Percentiles rank a stretch among this genome's conserved stretches.
phyloP scores from a whole-genome alignment of 2,888 invertebrate genomes.

The Oscheius myriophilus region DNA sequence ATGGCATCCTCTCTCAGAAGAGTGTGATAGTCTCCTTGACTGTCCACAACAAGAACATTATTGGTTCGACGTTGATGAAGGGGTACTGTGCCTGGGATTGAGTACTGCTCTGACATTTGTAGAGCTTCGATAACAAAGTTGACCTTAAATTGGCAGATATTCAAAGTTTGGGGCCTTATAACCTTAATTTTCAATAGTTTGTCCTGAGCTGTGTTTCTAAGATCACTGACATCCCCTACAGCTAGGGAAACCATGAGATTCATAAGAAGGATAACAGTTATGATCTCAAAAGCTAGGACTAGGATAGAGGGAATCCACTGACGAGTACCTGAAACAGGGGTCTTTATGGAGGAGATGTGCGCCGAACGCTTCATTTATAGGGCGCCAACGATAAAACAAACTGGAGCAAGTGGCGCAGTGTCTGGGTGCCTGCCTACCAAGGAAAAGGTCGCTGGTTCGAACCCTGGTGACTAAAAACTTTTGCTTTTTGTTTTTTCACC shows the following conservation, averaged over 20 bases:
- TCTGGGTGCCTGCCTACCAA: no score
- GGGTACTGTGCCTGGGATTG: slow-evolving; percentile 29
- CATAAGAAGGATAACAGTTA: slow-evolving; percentile 69
- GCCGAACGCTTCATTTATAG: no score
- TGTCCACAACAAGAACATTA: slow-evolving; percentile 57
- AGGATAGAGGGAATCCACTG: slow-evolving; percentile 67
- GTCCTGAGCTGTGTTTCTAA: slow-evolving; percentile 63
- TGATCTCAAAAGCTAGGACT: slow-evolving; percentile 67
- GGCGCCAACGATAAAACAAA: no score
- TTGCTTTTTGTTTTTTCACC: no score
- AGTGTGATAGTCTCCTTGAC: slow-evolving; percentile 36
- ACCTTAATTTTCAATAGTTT: slow-evolving; percentile 66
- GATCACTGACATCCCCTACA: slow-evolving; percentile 66
- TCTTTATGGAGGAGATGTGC: no score
- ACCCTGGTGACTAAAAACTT: no score
- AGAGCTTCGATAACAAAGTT: slow-evolving; percentile 67
- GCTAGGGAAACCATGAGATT: slow-evolving; percentile 68
- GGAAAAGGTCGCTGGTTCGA: no score
- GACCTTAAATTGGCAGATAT: slow-evolving; percentile 43
- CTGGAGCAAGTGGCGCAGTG: no score
- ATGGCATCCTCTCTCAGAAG: slow-evolving; percentile 13
- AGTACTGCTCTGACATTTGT: slow-evolving; percentile 60
- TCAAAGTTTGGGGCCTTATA: no score
- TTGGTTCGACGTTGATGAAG: slow-evolving; percentile 45
- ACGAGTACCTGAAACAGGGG: slow-evolving; percentile 44